These are phyloP conservation scores for Nyctereutes procyonoides DNA, from an alignment of 2,113 vertebrate genomes.

Conservation along the genomic window DNA sequence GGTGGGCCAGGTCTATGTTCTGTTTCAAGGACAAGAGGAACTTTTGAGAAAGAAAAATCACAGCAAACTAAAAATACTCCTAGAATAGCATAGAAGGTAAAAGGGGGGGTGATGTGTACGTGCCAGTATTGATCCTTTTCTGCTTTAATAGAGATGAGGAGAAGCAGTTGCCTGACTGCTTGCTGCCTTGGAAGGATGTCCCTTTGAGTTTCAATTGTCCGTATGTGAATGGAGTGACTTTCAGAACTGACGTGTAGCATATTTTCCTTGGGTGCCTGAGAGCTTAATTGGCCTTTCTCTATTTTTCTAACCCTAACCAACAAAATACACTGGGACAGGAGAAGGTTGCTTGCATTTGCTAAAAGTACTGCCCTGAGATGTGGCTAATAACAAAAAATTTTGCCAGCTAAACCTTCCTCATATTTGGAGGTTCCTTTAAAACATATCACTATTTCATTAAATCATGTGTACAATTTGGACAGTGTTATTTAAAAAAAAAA, in stretches of 20 bases:
- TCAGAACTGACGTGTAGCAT: neutral
- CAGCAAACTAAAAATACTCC: neutral
- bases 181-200: neutral
- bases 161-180: neutral
- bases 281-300: neutral
- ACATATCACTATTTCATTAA: neutral
- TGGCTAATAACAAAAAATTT: neutral
- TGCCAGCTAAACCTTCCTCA: neutral
- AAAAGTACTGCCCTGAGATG: neutral
- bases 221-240: neutral
- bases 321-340: neutral
- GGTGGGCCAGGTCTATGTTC: neutral
- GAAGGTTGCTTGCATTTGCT: neutral
- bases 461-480: neutral
- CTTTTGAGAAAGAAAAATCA: neutral
- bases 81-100: neutral
- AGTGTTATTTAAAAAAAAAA: neutral
- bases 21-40: neutral
- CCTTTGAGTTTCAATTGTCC: neutral
- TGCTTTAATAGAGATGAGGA: neutral
- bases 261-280: neutral
- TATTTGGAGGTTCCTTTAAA: conserved; percentile 5
- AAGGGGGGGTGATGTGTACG: rapidly evolving
- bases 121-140: neutral
- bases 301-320: neutral